Conservation (phyloP, 30 jellyfish, hydroid and myxozoan species). For the Turritopsis rubra region DNA sequence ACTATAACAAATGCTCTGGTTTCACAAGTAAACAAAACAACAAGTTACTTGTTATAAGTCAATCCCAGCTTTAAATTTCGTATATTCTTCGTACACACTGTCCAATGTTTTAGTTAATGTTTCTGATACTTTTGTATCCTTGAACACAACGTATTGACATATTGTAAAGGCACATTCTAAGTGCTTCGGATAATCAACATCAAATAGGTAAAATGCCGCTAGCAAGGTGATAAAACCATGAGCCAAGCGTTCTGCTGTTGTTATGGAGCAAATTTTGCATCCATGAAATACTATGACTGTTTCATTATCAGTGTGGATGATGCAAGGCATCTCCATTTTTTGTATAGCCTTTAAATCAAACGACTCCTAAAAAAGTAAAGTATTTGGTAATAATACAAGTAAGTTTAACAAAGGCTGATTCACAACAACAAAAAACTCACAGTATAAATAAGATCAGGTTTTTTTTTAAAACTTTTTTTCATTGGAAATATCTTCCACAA, state of each 20-base stretch:
- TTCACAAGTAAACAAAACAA: not conserved
- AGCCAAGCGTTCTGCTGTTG: not conserved
- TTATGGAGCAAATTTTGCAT: not conserved
- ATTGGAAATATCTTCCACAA: not conserved
- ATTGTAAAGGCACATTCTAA: not conserved
- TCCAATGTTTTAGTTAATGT: not conserved
- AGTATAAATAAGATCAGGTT: not conserved
- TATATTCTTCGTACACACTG: not conserved
- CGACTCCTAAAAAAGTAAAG: not conserved
- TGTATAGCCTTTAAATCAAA: not conserved
- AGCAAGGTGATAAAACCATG: not conserved
- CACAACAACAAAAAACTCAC: not conserved
- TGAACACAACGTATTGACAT: not conserved
- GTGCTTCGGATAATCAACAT: not conserved
- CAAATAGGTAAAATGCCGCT: not conserved
- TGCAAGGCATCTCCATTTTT: not conserved
- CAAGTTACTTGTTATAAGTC: not conserved
- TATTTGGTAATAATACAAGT: not conserved
- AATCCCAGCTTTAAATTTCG: not conserved
- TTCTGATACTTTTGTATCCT: not conserved
- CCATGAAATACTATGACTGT: not conserved
- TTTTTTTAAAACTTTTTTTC: not conserved
- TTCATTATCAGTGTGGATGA: not conserved
- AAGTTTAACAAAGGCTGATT: not conserved
- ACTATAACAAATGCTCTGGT: not conserved